Conservation (phyloP, 2,113 vertebrate species). For the Leuciscus idus region DNA sequence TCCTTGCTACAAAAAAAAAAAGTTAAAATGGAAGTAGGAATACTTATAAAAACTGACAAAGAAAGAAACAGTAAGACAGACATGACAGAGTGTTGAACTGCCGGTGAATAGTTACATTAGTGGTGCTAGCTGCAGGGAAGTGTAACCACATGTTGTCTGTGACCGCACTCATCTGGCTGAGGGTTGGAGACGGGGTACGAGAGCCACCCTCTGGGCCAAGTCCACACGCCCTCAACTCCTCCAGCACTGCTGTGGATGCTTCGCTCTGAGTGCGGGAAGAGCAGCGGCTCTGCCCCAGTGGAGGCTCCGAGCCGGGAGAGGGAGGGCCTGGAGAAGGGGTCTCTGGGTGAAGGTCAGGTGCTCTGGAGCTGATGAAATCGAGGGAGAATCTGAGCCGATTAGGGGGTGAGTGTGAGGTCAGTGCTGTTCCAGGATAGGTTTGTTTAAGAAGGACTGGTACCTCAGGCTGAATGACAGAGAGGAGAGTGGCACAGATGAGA, state of each 20-base stretch:
- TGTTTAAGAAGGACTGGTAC: conserved; percentile 18
- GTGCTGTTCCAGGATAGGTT: conserved; percentile 40
- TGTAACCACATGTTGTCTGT: conserved; percentile 75
- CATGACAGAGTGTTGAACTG: not conserved
- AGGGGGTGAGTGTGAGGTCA: not conserved
- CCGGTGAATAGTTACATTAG: conserved; percentile 76
- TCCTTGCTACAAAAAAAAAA: not conserved
- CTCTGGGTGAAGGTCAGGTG: conserved; percentile 54
- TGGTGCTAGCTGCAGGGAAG: conserved; percentile 66
- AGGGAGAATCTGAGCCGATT: conserved; percentile 48
- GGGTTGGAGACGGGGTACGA: conserved; percentile 76
- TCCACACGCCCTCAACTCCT: conserved; percentile 72
- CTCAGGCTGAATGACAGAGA: conserved; percentile 54
- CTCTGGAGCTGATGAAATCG: conserved; percentile 55
- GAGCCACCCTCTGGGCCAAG: conserved; percentile 69
- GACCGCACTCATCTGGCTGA: conserved; percentile 77
- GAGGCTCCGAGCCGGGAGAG: conserved; percentile 50
- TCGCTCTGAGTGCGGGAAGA: conserved; percentile 65
- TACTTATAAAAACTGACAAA: not conserved
- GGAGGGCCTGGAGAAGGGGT: conserved; percentile 48
- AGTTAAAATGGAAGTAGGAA: not conserved
- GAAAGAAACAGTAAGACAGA: conserved; percentile 6
- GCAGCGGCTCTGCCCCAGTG: conserved; percentile 69
- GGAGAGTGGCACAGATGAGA: conserved; percentile 41
- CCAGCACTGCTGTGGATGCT: conserved; percentile 72